Conservation (phyloP, 2,888 invertebrate genomes). For the Tubulanus polymorphus region DNA sequence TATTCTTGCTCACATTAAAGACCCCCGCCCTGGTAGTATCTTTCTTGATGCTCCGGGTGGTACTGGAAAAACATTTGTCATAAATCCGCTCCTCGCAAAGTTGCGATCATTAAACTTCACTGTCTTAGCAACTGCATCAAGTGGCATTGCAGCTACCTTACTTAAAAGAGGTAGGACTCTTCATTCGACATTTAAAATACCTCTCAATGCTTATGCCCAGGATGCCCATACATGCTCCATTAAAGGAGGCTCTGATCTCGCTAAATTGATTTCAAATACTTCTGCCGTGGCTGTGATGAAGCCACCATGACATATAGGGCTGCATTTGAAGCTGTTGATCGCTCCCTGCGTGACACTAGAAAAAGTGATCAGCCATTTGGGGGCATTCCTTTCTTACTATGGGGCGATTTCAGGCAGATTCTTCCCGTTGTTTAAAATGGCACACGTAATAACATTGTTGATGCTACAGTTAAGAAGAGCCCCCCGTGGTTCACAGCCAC, state of each 20-base stretch:
- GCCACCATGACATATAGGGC: not conserved
- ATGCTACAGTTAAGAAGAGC: not conserved
- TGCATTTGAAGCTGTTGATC: not conserved
- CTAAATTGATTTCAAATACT: not conserved
- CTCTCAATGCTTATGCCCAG: not conserved
- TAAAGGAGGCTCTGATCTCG: not conserved
- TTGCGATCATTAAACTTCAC: constrained; percentile 38
- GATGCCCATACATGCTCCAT: not conserved
- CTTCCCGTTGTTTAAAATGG: not conserved
- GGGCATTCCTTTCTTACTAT: not conserved
- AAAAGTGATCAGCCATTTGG: not conserved
- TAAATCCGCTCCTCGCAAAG: constrained; percentile 44
- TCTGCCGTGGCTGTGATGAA: not conserved
- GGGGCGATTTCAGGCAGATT: not conserved
- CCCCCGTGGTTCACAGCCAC: not conserved
- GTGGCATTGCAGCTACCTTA: constrained; percentile 55
- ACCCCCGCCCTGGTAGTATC: constrained; percentile 6
- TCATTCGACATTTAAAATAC: not conserved
- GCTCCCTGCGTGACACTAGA: not conserved
- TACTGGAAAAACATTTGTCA: constrained; percentile 52
- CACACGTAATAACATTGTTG: not conserved
- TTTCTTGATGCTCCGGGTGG: constrained; percentile 54
- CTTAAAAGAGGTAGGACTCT: constrained; percentile 29
- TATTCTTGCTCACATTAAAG: not conserved
- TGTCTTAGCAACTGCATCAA: constrained; percentile 50